Base-by-base conservation (phyloP, 2,888 invertebrate genomes). In the Hirtodrosophila confusa region DNA sequence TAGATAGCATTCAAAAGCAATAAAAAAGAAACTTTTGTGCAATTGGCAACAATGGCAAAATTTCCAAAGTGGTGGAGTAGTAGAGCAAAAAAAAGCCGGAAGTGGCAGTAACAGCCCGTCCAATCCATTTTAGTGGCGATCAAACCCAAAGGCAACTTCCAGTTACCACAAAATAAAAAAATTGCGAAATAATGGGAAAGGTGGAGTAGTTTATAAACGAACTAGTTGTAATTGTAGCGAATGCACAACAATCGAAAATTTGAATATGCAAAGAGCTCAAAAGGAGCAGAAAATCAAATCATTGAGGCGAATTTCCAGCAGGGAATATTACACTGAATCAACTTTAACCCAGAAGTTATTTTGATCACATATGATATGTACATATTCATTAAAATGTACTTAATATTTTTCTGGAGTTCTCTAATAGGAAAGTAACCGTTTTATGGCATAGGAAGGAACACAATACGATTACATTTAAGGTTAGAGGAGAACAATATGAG, bases 1-100 rank as follows among this genome's bases (percentile, higher is more conserved):
- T 83, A 78, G 78, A 78, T 83, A 75, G 54, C 67, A 83, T 71
- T 79, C 72, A 56, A 68, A 83, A 71, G 78, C 80, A 75, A 78
- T 79, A 83, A 83, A 78, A 78, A 78, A 47, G 49, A 60, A 79
- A 78, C 63, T 83, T 75, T 31, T 68, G 11, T 57, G 50, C 76
- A 64, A 80, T 66, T 78, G 66, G 50, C 62, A 75, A 53, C 45
- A 56, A 57, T 43, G 10, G 31, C 1, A 47, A 40, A 24, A 36
- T 6, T 36, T 27, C 5, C 31, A 31, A 43, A 9, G 41, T 33
- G 47, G 12, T 40, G n/a, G 40, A 10, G 9, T 40, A 36, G 31
- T 45, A 11, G 27, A 37, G 10, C 7, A 31, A 31, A 31, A 31
- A 31, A 4, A 31, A 53, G 44, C 36, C 35, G 35, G 54, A 44